Evolutionary conservation across 2,888 invertebrate genomes (phyloP), one percentile per base, ranked within the genome.

Genomic region (Baccha elongata): DNA sequence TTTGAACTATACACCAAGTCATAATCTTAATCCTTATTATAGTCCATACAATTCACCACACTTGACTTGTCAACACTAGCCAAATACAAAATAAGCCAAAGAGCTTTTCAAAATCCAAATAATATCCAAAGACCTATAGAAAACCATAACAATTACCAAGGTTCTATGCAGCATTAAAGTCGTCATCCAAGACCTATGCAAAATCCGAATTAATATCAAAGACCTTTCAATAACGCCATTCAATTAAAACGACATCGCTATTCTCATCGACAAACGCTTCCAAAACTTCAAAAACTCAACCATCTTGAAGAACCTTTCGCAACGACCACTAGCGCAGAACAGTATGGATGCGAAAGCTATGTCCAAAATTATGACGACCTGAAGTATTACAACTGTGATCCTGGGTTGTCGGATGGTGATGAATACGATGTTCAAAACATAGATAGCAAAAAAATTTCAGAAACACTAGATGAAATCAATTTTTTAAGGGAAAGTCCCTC

Each of bases 401-500:
- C 1, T 1, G 29, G 8, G 29, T 32, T 32, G 29, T 32, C 29
- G 29, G 29, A 7, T 32, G 29, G 8, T 3, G 29, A 32, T 1
- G 7, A 8, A 32, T 7, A 1, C 8, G 29, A 8, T 3, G 29
- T 7, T 1, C 29, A 8, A 32, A 32, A 1, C 8, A 8, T 6
- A 32, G 8, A 8, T 32, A 1, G 8, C 8, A 32, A 32, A n/a
- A n/a, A n/a, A n/a, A n/a, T n/a, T n/a, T 7, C 29, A 8, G 29
- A 32, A 32, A 5, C 8, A 8, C 8, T 8, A 2, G 29, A 32
- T 32, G 29, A 68, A 35, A 37, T 60, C 0, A 69, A 48, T 69
- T 69, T 69, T 69, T 69, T 58, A 53, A 53, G 44, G 64, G 44
- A 8, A 74, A 15, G 48, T 68, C 50, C 64, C 73, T 62, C 42